Base-by-base conservation (phyloP, 2,888 invertebrate species). In the Coelogynopora nodosa region DNA sequence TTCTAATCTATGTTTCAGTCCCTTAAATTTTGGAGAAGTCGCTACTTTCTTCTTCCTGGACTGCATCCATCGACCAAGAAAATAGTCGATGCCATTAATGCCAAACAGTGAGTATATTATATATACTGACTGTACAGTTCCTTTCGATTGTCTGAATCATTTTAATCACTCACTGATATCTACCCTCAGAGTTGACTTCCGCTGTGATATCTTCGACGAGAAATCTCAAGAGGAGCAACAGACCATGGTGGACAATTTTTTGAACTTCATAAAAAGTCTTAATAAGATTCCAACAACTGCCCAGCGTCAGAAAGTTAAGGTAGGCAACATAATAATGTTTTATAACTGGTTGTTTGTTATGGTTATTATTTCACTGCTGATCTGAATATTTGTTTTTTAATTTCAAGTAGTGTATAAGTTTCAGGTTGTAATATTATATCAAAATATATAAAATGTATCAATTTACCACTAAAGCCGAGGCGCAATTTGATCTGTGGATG, bases 21-120 rank as follows among this genome's bases (percentile, higher is more conserved):
- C 13, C 92, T 95, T 30, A 96, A 96, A 91, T 96, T 95, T 91
- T 97, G 96, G 96, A 94, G 97, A 87, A 96, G 96, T 91, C 94
- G 97, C 82, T 95, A 97, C 89, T 95, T 96, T 88, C 93, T 98
- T 0, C 91, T 98, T 85, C 97, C 97, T 0, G 93, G 95, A 85
- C 94, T 94, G 90, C 96, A 95, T 90, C 93, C 94, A 18, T 95
- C 95, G 0, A 93, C 93, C 1, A 95, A 90, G 90, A 91, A 90
- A 88, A 91, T 90, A 94, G 94, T 90, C 28, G 91, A 91, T 26
- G 90, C 67, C 0, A 85, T 85, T 26, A 74, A 74, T 26, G 23
- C 5, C 23, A 74, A 74, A 26, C 18, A 74, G 74, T 74, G 23
- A 13, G 49, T 5, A n/a, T n/a, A n/a, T n/a, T n/a, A n/a, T n/a